Evolutionary conservation across 2,797 vertebrate species (phyloP), one percentile per base, ranked within the genome.

Genomic region (Phoebastria nigripes): DNA sequence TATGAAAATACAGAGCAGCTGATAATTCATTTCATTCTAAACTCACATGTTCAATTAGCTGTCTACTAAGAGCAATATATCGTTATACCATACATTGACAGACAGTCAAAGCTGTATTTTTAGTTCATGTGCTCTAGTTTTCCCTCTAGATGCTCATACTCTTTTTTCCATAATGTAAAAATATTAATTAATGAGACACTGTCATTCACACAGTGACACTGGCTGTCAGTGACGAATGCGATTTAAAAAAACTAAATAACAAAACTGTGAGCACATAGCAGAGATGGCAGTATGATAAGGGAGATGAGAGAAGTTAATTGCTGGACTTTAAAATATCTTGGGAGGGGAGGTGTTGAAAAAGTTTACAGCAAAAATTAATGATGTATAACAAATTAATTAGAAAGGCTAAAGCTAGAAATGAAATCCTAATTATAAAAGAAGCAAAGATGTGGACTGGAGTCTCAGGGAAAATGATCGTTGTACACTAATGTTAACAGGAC

Each of bases 101-200:
- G 73, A 73, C 82, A 82, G 72, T 1, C 69, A 49, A 14, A 79
- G 82, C 52, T 65, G 49, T 87, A 90, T 93, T 90, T 95, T 93
- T 65, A 88, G 72, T 78, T 52, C 76, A 28, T 16, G 22, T 46
- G 8, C 72, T 71, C 49, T 41, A 47, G 15, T 89, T 82, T 94
- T 58, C 88, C 71, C 66, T 52, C 80, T 69, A 82, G 82, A 91
- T 78, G 70, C 73, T 86, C 73, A 17, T 49, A 39, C 12, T 39
- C 28, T 73, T 54, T 42, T 46, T 62, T 62, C 29, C 44, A 7
- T 70, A 35, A 89, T 76, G 66, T 87, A 87, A 90, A 91, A 74
- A 67, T 89, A 78, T 93, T 96, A 96, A 95, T 96, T 96, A 95
- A 95, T 73, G 71, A 82, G 92, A 65, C 70, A 54, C 70, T 77